These are phyloP conservation scores for Aphaenogaster ashmeadi DNA, from an alignment of 1,140 invertebrate species.

Conservation along the genomic window DNA sequence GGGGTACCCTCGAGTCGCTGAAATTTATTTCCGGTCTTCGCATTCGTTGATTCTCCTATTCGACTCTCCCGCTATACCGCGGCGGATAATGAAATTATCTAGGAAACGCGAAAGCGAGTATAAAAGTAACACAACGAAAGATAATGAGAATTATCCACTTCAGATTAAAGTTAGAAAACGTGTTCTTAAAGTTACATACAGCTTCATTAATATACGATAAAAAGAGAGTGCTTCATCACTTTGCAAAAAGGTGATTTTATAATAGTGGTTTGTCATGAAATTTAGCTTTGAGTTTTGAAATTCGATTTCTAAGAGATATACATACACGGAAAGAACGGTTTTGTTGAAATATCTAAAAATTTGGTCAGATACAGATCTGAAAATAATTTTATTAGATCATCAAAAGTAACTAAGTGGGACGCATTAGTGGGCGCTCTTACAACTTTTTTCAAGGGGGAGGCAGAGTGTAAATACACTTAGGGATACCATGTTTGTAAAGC, in stretches of 20 bases:
- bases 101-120: not conserved
- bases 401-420: too few relatives aligned
- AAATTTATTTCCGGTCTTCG: constrained; percentile 32
- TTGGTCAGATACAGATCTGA: too few relatives aligned
- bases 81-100: constrained; percentile 22
- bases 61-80: not conserved
- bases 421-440: too few relatives aligned
- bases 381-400: too few relatives aligned
- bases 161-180: not conserved
- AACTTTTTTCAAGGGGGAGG: too few relatives aligned
- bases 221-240: not conserved
- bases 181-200: not conserved
- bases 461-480: too few relatives aligned
- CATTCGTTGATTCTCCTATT: constrained; percentile 9
- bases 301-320: not conserved
- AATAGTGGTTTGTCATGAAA: not conserved
- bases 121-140: not conserved
- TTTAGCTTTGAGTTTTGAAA: not conserved
- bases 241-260: not conserved
- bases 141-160: not conserved
- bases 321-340: not conserved
- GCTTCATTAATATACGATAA: not conserved
- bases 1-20: not conserved
- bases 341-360: too few relatives aligned
- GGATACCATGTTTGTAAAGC: too few relatives aligned